phyloP scores from a whole-genome alignment of 2,113 vertebrate genomes.

The Cyprinodon brontotheroides region DNA sequence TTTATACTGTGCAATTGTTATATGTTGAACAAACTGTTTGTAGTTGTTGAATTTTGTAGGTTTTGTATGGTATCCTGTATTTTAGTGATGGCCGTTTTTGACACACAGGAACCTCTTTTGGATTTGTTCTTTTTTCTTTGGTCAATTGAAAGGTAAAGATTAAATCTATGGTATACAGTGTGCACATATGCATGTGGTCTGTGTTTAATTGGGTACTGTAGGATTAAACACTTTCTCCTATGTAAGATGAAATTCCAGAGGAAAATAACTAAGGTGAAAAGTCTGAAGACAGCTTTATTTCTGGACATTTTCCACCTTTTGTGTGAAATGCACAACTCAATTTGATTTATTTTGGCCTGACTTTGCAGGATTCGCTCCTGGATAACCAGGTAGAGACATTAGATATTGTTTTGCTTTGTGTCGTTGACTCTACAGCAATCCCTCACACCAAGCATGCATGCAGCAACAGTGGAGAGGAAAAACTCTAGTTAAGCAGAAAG shows the following conservation, averaged over 20 bases:
- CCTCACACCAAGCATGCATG: no score
- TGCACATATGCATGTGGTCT: constrained; percentile 34
- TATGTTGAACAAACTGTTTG: constrained; percentile 81
- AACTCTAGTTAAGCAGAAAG: no score
- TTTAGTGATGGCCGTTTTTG: constrained; percentile 76
- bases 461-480: no score
- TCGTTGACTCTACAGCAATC: no score
- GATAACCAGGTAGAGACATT: no score
- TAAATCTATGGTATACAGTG: constrained; percentile 72
- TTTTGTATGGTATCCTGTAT: constrained; percentile 83
- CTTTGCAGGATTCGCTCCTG: no score
- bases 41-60: constrained; percentile 83
- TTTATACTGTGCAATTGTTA: constrained; percentile 82
- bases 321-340: neutral
- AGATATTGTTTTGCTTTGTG: no score
- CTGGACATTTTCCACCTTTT: neutral
- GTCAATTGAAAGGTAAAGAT: constrained; percentile 72
- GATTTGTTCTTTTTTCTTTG: constrained; percentile 65
- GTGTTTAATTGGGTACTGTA: constrained; percentile 13
- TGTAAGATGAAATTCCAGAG: neutral
- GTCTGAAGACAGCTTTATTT: neutral
- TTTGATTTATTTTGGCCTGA: neutral
- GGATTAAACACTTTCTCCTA: neutral
- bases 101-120: constrained; percentile 64
- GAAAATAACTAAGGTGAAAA: no score